phyloP scores from a whole-genome alignment of 2,797 vertebrate genomes.

The Dendrocincla tyrannina region DNA sequence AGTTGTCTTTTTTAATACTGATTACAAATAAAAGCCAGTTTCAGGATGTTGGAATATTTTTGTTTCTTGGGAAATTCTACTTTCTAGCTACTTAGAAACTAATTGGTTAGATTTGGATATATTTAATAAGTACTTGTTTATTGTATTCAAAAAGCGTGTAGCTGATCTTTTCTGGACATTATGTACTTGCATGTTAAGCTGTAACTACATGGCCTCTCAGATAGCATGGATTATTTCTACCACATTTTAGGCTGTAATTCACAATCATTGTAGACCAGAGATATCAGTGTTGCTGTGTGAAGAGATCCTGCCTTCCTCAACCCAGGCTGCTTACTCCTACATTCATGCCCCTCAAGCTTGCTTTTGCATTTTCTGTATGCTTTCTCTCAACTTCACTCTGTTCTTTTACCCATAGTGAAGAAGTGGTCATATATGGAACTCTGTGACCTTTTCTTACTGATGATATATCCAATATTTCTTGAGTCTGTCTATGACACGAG shows the following conservation, averaged over 20 bases:
- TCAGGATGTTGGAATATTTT: background rate
- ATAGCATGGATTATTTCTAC: background rate
- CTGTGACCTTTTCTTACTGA: background rate
- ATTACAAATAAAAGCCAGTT: background rate
- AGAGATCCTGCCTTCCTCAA: background rate
- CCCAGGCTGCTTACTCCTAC: background rate
- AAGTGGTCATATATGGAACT: background rate
- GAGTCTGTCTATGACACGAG: background rate
- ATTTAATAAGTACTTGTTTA: background rate
- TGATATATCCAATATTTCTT: background rate
- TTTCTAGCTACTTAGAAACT: background rate
- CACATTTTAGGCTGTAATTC: background rate
- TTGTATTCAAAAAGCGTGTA: accelerated
- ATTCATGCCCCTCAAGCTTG: background rate
- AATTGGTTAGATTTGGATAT: background rate
- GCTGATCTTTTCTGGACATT: background rate
- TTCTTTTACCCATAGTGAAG: background rate
- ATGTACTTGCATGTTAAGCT: background rate
- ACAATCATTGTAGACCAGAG: background rate
- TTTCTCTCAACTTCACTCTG: background rate
- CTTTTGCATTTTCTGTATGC: background rate
- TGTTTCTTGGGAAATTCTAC: background rate
- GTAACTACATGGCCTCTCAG: accelerated
- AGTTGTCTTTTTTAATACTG: background rate
- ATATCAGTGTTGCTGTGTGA: background rate